Conservation (phyloP, 2,888 invertebrate species). For the Ariolimax columbianus region DNA sequence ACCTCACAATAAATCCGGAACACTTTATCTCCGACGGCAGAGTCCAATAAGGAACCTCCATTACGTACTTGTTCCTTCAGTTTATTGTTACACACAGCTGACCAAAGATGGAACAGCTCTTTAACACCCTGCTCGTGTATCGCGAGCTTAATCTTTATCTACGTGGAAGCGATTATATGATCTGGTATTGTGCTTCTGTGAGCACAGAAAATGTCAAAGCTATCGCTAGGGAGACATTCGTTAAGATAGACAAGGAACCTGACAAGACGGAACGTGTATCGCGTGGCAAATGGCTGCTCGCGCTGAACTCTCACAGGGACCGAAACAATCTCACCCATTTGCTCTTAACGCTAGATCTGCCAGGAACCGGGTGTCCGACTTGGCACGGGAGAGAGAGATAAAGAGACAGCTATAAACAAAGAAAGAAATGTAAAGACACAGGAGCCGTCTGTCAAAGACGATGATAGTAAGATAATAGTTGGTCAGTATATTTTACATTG, state of each 20-base stretch:
- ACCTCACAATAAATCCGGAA: too few species aligned
- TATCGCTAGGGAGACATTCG: background rate
- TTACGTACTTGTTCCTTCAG: too few species aligned
- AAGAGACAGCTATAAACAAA: background rate
- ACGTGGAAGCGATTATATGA: background rate
- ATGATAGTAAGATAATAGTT: too few species aligned
- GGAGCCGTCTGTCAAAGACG: too few species aligned
- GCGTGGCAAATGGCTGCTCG: background rate
- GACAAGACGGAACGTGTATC: constrained; percentile 9
- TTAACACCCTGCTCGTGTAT: too few species aligned
- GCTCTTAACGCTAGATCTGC: background rate
- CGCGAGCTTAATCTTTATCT: too few species aligned
- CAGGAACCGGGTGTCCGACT: background rate
- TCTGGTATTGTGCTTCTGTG: background rate
- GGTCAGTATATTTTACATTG: too few species aligned
- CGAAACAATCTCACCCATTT: background rate
- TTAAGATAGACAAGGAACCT: background rate
- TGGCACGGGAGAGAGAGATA: background rate
- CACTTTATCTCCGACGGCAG: too few species aligned
- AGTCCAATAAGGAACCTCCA: too few species aligned
- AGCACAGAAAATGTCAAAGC: background rate
- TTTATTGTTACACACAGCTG: too few species aligned
- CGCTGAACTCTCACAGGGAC: constrained; percentile 23
- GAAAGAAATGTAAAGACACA: background rate
- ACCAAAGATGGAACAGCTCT: too few species aligned